A percentile compares a stretch with the other conserved stretches of the same genome.
Conservation (phyloP, 2,797 vertebrate species). For the Poecilia velifera region DNA sequence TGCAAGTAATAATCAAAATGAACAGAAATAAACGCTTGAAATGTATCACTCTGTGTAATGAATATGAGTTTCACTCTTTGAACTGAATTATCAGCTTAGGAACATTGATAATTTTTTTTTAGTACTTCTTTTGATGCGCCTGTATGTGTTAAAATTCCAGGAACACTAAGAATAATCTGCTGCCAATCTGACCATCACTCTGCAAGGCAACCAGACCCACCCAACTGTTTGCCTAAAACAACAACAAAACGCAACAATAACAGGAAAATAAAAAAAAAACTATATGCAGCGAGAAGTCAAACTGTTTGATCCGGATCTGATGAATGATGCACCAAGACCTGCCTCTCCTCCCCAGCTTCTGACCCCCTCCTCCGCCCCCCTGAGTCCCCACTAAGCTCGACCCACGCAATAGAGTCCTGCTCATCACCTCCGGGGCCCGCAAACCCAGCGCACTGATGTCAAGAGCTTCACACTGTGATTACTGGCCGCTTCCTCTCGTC, state of each 20-base stretch:
- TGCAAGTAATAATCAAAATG: neutral
- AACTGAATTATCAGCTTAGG: neutral
- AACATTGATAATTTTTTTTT: neutral
- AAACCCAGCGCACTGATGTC: constrained; percentile 76
- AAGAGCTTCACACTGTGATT: constrained; percentile 94
- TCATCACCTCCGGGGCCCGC: constrained; percentile 55
- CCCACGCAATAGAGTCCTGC: constrained; percentile 59
- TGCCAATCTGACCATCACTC: neutral
- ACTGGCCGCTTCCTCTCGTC: constrained; percentile 70
- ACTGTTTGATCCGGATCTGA: constrained; percentile 35
- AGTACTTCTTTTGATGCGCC: neutral
- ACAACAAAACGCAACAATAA: neutral
- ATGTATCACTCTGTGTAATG: neutral
- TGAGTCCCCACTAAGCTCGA: neutral
- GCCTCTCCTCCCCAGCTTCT: too few species aligned
- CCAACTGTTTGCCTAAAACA: constrained; percentile 1
- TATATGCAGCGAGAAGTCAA: constrained; percentile 13
- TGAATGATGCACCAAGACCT: constrained; percentile 16
- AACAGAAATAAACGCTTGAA: neutral
- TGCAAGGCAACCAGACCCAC: neutral
- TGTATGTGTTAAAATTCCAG: neutral
- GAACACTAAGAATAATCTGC: constrained; percentile 1
- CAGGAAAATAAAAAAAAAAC: constrained; percentile 18
- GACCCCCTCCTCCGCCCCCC: too few species aligned
- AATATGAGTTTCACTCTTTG: neutral